phyloP scores from a whole-genome alignment of 1,140 invertebrate genomes.

The Acromyrmex echinatior region DNA sequence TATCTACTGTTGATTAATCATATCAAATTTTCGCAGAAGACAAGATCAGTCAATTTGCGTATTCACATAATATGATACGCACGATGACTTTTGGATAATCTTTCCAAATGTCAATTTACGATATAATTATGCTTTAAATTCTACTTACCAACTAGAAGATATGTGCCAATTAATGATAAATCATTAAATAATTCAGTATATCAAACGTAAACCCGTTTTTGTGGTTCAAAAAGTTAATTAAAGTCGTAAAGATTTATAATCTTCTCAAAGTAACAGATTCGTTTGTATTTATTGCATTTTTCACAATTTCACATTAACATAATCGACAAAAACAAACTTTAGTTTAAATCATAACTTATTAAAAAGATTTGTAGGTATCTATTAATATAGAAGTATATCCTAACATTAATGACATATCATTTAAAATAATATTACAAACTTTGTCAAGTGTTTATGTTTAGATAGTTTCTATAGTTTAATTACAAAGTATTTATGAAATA shows the following conservation, averaged over 20 bases:
- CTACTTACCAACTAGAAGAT: background rate
- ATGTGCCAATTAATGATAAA: background rate
- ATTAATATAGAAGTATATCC: background rate
- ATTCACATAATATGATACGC: background rate
- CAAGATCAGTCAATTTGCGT: background rate
- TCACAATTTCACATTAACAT: background rate
- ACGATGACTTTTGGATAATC: slow-evolving; percentile 9
- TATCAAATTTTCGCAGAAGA: slow-evolving; percentile 1
- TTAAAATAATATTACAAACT: background rate
- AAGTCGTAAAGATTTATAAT: background rate
- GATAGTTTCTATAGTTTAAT: too few species aligned
- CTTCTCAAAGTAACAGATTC: background rate
- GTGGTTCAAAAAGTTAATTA: background rate
- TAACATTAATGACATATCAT: background rate
- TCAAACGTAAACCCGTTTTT: background rate
- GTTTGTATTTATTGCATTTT: background rate
- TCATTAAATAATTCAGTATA: background rate
- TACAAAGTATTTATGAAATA: background rate
- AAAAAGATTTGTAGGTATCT: background rate
- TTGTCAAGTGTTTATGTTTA: background rate
- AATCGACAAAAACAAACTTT: background rate
- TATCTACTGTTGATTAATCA: background rate
- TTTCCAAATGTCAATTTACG: background rate
- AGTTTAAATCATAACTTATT: background rate
- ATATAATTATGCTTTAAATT: slow-evolving; percentile 23